Conservation (phyloP, 2,888 invertebrate species). For the Ophonus ardosiacus region DNA sequence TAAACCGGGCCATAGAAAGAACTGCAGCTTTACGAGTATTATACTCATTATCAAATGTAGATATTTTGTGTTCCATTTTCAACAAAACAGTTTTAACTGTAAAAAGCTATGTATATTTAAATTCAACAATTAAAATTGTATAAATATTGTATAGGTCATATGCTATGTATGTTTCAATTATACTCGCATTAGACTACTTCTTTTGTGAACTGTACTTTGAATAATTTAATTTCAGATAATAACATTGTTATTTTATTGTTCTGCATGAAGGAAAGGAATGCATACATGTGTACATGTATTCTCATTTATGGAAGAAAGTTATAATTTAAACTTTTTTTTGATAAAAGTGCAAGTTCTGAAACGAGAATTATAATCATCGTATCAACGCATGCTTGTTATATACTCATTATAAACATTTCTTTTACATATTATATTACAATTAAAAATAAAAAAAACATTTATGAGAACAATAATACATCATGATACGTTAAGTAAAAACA, state of each 20-base stretch:
- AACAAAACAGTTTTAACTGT: background rate
- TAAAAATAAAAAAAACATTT: conserved; percentile 35
- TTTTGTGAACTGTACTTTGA: background rate
- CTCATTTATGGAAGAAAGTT: conserved; percentile 23
- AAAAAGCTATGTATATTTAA: background rate
- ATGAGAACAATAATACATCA: conserved; percentile 22
- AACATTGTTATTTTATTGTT: background rate
- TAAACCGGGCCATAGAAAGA: no score
- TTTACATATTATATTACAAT: conserved; percentile 34
- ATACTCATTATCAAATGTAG: background rate
- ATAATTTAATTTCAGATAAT: background rate
- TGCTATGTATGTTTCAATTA: background rate
- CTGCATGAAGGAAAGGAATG: no score
- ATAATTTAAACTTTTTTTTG: background rate
- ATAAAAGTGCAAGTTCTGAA: conserved; percentile 7
- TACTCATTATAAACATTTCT: conserved; percentile 28
- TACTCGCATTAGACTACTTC: background rate
- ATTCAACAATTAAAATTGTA: background rate
- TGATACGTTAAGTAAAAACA: conserved; percentile 32
- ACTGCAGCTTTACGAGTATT: no score
- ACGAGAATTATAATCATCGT: background rate
- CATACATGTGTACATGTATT: background rate
- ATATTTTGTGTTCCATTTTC: background rate
- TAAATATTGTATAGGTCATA: background rate
- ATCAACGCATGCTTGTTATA: conserved; percentile 4